Base-by-base conservation (phyloP, 2,888 invertebrate species). In the Temnothorax unifasciatus region DNA sequence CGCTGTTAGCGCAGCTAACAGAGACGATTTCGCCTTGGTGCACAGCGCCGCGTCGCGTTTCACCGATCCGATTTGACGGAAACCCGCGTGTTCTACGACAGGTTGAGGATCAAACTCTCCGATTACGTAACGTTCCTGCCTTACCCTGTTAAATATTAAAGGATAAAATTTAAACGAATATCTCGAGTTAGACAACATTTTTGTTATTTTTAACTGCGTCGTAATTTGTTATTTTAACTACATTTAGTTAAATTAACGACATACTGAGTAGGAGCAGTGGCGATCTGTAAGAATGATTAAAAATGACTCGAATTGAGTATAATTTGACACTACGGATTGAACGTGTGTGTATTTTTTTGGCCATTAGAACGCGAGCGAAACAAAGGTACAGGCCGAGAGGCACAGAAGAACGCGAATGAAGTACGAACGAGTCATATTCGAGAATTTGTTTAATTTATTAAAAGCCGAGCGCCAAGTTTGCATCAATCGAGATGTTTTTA, bases 1-100 rank as follows among this genome's bases (percentile, higher is more conserved):
- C 84, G 73, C 84, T 81, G 59, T 83, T 50, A 68, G 63, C 54
- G 47, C 59, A 3, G 34, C 59, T 38, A 79, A 38, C 47, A 25
- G 21, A 44, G 29, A 15, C 63, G 75, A 75, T 82, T 41, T 79
- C 69, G 81, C 84, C 52, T 54, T 29, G 4, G 21, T 41, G 18
- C 68, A 29, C 3, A 29, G 44, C 50, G 41, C 34, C 41, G 41
- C 41, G 8, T 13, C n/a, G 61, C 47, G 69, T 59, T 79, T 47
- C 69, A 25, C 59, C 69, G 69, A 69, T 57, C 57, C 69, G 59
- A 69, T 79, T n/a, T 79, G 18, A 71, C 18, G 21, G 1, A 21
- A 47, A 47, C 47, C 21, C 59, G 59, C 15, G 15, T 68, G 15
- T 68, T 44, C 18, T 4, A 4, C 44, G 25, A 13, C 41, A 9